These are phyloP conservation scores for Drepana arcuata DNA, from an alignment of 1,140 invertebrate species.

Conservation along the genomic window DNA sequence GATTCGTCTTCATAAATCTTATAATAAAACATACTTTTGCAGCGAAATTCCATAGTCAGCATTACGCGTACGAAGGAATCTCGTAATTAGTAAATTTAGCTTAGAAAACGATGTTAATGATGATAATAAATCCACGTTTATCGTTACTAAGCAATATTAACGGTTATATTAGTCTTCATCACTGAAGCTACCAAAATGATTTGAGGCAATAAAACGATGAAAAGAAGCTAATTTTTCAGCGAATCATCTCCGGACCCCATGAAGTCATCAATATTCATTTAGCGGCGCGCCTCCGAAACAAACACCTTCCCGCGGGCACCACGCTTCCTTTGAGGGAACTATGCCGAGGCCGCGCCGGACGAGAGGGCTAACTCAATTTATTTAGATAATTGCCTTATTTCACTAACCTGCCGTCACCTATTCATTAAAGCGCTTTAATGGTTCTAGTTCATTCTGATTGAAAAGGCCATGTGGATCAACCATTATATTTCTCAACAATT, in stretches of 20 bases:
- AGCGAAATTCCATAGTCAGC: too few relatives aligned
- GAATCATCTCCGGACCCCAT: conserved; percentile 66
- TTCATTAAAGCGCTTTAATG: too few relatives aligned
- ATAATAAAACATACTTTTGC: too few relatives aligned
- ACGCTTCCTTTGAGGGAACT: conserved; percentile 57
- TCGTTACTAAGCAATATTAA: conserved; percentile 62
- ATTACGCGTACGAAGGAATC: too few relatives aligned
- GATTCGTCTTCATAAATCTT: too few relatives aligned
- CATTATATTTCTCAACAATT: too few relatives aligned
- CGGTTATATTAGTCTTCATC: conserved; percentile 66
- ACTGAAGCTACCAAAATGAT: conserved; percentile 29
- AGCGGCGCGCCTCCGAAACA: conserved; percentile 62
- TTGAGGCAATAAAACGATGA: conserved; percentile 60
- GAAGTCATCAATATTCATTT: conserved; percentile 71
- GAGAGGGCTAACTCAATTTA: conserved; percentile 59
- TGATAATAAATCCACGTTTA: conserved; percentile 44
- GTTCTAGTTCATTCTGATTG: too few relatives aligned
- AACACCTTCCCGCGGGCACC: conserved; percentile 56
- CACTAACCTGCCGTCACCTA: conserved; percentile 26
- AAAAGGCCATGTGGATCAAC: too few relatives aligned
- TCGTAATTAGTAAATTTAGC: too few relatives aligned
- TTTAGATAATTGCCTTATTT: conserved; percentile 66
- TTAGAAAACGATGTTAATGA: conserved; percentile 19
- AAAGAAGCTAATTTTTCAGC: conserved; percentile 68
- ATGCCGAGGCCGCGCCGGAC: conserved; percentile 35